Evolutionary conservation across 2,113 vertebrate genomes (phyloP), one percentile per base, ranked within the genome.

Genomic region (Siniperca knerii): DNA sequence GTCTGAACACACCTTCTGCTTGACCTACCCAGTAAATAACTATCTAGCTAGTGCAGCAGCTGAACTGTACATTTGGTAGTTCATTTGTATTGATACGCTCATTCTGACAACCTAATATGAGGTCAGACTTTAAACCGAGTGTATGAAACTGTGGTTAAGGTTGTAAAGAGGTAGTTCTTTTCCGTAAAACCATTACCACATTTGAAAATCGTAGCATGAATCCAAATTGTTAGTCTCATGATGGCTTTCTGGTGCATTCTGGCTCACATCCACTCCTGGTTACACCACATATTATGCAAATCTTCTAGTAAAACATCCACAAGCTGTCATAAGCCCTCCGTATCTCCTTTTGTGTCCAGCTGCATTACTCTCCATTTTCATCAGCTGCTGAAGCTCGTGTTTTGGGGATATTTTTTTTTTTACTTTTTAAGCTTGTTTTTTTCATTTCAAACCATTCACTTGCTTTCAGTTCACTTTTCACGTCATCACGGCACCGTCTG

Each of bases 291-390:
- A 82, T 77, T 85, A 79, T 83, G 66, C 74, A 88, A 76, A 87
- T 83, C 50, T 35, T 58, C 82, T 67, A 29, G 70, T 81, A 71
- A 82, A 86, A 84, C 75, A 83, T 81, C 21, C 65, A 73, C 54
- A 81, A 82, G 54, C 88, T 60, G 61, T 48, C 70, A 78, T 79
- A 84, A 83, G 4, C 83, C 44, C 42, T 4, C 15, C 64, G 55
- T 52, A n/a, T 79, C 25, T 84, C 44, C 48, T 60, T 29, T 66
- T 80, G 55, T 84, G 62, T 4, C 21, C 61, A 5, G 66, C 48
- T 67, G 75, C 69, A 77, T 81, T 74, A 42, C 55, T 75, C 46
- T 75, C 62, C 25, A 64, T 79, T 76, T 42, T 21, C 58, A 75
- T n/a, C 83, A 44, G 70, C 46, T 40, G 69, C 57, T 11, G 58